Percentiles rank a stretch among this genome's conserved stretches.
Evolutionary conservation across 2,888 invertebrate species (phyloP).

Genomic region (Hyposoter didymator): DNA sequence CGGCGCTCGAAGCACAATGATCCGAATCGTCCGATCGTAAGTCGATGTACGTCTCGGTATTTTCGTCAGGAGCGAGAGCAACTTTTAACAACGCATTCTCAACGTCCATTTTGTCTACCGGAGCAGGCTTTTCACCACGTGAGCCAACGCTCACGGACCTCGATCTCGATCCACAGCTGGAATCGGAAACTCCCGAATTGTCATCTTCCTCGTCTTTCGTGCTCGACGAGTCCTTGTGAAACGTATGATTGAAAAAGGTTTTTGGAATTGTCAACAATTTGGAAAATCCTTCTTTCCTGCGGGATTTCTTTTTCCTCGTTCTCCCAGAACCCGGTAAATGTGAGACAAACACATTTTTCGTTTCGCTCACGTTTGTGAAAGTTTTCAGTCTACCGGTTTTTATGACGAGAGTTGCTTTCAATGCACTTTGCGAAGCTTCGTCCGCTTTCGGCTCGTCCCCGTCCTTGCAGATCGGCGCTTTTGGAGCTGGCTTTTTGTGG

Average conservation of each 20-base stretch:
- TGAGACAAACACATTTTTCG: constrained; percentile 76
- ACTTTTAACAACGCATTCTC: constrained; percentile 57
- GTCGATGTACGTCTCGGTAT: constrained; percentile 52
- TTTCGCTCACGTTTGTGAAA: constrained; percentile 73
- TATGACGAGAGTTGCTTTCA: constrained; percentile 85
- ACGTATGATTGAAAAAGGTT: constrained; percentile 80
- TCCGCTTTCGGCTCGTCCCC: constrained; percentile 66
- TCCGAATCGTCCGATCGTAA: constrained; percentile 61
- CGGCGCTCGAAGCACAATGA: constrained; percentile 43
- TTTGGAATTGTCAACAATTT: constrained; percentile 81
- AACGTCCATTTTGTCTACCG: constrained; percentile 41
- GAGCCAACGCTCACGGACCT: constrained; percentile 77
- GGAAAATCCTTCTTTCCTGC: constrained; percentile 78
- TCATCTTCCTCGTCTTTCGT: constrained; percentile 67
- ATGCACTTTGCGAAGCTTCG: constrained; percentile 76
- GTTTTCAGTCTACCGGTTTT: constrained; percentile 84
- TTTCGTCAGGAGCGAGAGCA: constrained; percentile 34
- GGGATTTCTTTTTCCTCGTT: constrained; percentile 71
- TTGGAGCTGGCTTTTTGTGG: constrained; percentile 85
- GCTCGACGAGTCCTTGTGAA: constrained; percentile 73
- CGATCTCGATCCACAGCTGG: constrained; percentile 68
- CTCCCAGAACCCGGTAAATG: constrained; percentile 69
- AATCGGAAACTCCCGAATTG: constrained; percentile 67
- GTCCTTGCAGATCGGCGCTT: constrained; percentile 79
- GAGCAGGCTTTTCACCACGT: constrained; percentile 52